phyloP scores from a whole-genome alignment of 53 echinoderm and acorn worm genomes.

The Apostichopus leukothele region DNA sequence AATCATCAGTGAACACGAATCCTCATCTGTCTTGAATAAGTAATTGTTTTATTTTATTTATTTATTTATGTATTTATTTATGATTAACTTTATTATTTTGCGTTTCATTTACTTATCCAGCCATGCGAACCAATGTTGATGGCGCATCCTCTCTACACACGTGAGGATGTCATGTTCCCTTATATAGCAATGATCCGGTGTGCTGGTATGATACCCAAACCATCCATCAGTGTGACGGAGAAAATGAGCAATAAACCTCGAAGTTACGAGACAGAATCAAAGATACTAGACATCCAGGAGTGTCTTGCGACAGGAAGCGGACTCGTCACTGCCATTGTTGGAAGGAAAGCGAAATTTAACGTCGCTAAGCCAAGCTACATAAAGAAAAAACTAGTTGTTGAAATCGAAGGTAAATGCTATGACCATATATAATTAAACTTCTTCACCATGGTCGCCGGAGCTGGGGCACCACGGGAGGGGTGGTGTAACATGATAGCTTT shows the following conservation, averaged over 20 bases:
- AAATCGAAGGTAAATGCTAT: slow-evolving; percentile 52
- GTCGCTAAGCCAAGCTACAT: slow-evolving; percentile 70
- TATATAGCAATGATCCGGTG: slow-evolving; percentile 72
- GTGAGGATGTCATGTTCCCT: slow-evolving; percentile 58
- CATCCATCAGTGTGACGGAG: neutral
- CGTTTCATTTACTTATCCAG: slow-evolving; percentile 43
- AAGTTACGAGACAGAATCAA: slow-evolving; percentile 12
- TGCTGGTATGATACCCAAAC: slow-evolving; percentile 64
- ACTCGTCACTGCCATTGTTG: slow-evolving; percentile 81
- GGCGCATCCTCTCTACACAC: slow-evolving; percentile 57
- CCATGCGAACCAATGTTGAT: slow-evolving; percentile 84
- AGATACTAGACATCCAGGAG: slow-evolving; percentile 53
- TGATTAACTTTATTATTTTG: neutral
- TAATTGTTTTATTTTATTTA: too few species aligned
- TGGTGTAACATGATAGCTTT: too few species aligned
- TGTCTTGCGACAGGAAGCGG: slow-evolving; percentile 96
- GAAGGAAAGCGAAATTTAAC: slow-evolving; percentile 81
- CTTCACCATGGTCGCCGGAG: too few species aligned
- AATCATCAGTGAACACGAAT: neutral
- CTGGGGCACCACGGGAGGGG: too few species aligned
- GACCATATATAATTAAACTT: too few species aligned
- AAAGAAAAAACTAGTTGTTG: slow-evolving; percentile 75
- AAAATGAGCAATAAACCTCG: neutral
- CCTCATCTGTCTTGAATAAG: too few species aligned
- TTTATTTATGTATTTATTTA: too few species aligned